These are phyloP conservation scores for Heliothis virescens DNA, from an alignment of 1,140 invertebrate species.

Conservation along the genomic window DNA sequence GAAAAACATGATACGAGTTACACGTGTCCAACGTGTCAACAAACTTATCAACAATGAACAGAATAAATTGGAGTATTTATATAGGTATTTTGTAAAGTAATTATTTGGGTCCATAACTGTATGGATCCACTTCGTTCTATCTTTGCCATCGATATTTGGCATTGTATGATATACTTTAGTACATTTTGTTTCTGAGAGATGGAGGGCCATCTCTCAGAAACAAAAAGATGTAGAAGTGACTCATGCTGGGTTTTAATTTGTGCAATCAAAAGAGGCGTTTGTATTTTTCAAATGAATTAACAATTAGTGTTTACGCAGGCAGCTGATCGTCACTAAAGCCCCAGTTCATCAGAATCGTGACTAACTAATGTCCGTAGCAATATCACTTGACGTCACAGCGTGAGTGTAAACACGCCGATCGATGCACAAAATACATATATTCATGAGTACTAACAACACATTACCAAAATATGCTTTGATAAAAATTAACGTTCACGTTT, in stretches of 20 bases:
- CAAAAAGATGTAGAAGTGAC: not conserved
- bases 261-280: not conserved
- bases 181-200: too few relatives aligned
- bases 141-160: too few relatives aligned
- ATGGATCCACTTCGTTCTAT: too few relatives aligned
- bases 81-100: too few relatives aligned
- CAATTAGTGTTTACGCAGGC: not conserved
- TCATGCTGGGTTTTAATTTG: not conserved
- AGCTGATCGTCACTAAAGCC: not conserved
- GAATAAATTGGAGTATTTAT: too few relatives aligned
- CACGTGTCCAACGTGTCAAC: too few relatives aligned
- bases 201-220: too few relatives aligned
- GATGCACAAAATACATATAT: too few relatives aligned
- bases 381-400: not conserved
- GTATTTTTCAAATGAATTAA: not conserved
- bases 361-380: not conserved
- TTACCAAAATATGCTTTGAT: not conserved
- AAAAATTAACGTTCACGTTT: not conserved
- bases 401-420: not conserved
- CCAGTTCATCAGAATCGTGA: constrained; percentile 10
- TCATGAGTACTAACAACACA: not conserved
- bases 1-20: not conserved
- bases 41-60: too few relatives aligned
- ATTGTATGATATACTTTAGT: too few relatives aligned
- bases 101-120: too few relatives aligned